phyloP scores from a whole-genome alignment of 2,888 invertebrate genomes.

The Caenorhabditis imperialis region DNA sequence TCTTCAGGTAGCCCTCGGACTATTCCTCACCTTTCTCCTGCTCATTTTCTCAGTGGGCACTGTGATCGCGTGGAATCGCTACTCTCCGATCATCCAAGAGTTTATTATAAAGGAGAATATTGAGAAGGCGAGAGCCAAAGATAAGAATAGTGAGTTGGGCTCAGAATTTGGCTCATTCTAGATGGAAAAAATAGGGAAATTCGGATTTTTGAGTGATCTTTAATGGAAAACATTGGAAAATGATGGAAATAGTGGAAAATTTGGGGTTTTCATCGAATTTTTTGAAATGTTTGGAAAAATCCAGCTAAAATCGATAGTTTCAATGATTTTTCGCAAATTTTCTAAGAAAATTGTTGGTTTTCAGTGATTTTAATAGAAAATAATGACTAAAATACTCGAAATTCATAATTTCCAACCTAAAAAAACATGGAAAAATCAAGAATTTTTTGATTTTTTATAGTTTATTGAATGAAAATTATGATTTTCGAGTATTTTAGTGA shows the following conservation, averaged over 20 bases:
- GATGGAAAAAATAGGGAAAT: too few species aligned
- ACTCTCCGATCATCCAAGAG: conserved; percentile 58
- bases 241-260: too few species aligned
- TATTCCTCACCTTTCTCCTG: conserved; percentile 48
- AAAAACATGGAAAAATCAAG: too few species aligned
- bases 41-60: conserved; percentile 41
- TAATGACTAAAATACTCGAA: background rate
- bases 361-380: background rate
- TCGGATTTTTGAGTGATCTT: background rate
- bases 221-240: too few species aligned
- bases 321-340: too few species aligned
- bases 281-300: too few species aligned
- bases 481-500: too few species aligned
- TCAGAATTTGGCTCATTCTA: too few species aligned
- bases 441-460: too few species aligned
- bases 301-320: too few species aligned
- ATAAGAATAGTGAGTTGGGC: conserved; percentile 31
- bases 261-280: too few species aligned
- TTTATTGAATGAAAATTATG: too few species aligned
- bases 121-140: conserved; percentile 27
- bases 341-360: background rate
- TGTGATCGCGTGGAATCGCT: conserved; percentile 57
- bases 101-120: conserved; percentile 53
- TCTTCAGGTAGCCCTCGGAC: conserved; percentile 57
- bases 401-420: background rate